Evolutionary conservation across 2,888 invertebrate species (phyloP), one percentile per base, ranked within the genome.

Genomic region (Mesopsocus fuscifrons): DNA sequence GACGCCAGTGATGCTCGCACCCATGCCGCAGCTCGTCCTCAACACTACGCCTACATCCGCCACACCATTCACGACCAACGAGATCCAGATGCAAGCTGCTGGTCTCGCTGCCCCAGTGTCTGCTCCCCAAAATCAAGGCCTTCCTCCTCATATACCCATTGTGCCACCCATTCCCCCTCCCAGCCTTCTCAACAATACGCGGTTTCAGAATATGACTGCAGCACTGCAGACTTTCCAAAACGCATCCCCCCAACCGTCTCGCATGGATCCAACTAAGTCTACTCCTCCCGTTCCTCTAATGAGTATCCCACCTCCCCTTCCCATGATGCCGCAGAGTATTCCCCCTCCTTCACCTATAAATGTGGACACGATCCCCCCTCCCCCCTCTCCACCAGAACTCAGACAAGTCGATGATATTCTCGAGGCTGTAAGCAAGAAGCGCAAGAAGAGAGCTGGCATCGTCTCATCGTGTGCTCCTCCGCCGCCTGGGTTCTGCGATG

Each of bases 371-470:
- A 64, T 64, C 41, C 64, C 65, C 1, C 62, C 45, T 15, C 49
- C 50, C 8, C 52, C 34, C 48, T 56, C 49, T 43, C 47, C 34
- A 41, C 60, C 1, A 31, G 56, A 3, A 46, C 54, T 0, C 45
- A 57, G 44, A 51, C 49, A 58, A 45, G 17, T 33, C 33, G 33
- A 17, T 53, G 34, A 42, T n/a, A 42, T 40, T 42, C 45, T 47
- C 47, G 48, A 46, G 46, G 45, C 69, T 70, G 5, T 66, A 73
- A 49, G 67, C 71, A 1, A 60, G 74, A 55, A 74, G 63, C 47
- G 56, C 65, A 4, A 54, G 64, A 46, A 59, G 58, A 45, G 62
- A 66, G 42, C 64, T 65, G 15, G 61, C 62, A 30, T 62, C 64
- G 4, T 60, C 20, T 34, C 38, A 49, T 8, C 42, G 42, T 35